Conservation (phyloP, 2,888 invertebrate species). For the Cantharis nigra region DNA sequence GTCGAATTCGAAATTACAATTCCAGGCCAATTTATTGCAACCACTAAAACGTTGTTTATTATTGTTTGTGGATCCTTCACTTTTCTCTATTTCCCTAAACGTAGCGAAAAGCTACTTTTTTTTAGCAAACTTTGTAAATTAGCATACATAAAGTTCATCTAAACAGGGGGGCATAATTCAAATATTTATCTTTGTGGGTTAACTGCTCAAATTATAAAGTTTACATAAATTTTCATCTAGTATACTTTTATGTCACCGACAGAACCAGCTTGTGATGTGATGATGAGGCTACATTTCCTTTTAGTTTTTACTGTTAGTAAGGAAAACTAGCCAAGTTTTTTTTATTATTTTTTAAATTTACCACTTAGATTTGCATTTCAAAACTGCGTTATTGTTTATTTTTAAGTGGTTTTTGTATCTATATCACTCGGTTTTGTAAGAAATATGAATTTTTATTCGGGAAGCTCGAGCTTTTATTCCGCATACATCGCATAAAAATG, state of each 20-base stretch:
- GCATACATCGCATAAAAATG: background rate
- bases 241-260: background rate
- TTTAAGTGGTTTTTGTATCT: background rate
- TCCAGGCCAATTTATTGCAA: background rate
- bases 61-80: background rate
- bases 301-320: background rate
- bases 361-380: background rate
- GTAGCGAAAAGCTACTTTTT: too few species aligned
- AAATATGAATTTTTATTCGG: background rate
- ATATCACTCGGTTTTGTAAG: background rate
- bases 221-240: slow-evolving; percentile 1
- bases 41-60: background rate
- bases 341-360: background rate
- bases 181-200: slow-evolving; percentile 3
- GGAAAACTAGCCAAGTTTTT: background rate
- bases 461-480: background rate
- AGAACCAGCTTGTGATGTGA: background rate
- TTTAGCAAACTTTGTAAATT: background rate
- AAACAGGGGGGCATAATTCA: background rate
- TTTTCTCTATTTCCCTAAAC: background rate
- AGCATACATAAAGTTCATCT: background rate
- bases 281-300: background rate
- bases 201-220: slow-evolving; percentile 3
- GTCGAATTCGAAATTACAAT: background rate
- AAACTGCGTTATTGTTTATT: background rate